Percentiles rank a stretch among this genome's conserved stretches.
Conservation (phyloP, 2,797 vertebrate genomes). For the Gymnodraco acuticeps region DNA sequence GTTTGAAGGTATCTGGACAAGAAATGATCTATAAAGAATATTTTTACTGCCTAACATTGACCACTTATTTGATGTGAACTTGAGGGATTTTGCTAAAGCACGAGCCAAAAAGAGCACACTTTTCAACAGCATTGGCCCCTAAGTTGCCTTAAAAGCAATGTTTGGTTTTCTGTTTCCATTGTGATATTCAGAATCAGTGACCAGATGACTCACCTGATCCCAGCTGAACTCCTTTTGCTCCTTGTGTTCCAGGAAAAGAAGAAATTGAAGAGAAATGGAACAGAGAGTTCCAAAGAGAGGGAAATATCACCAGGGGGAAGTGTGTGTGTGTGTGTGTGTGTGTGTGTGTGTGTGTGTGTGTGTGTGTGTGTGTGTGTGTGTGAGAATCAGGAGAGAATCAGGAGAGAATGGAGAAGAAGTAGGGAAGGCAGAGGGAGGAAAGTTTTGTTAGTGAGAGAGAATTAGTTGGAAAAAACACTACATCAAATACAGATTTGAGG, state of each 20-base stretch:
- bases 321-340: neutral
- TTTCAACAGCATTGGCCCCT: neutral
- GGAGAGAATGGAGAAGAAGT: conserved; percentile 46
- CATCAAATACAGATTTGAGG: conserved; percentile 75
- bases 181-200: neutral
- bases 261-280: conserved; percentile 56
- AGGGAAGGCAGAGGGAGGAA: conserved; percentile 70
- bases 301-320: conserved; percentile 46
- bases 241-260: conserved; percentile 64
- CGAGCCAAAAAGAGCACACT: neutral
- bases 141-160: neutral
- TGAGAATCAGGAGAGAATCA: conserved; percentile 40
- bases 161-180: neutral
- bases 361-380: neutral
- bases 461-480: conserved; percentile 78
- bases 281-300: conserved; percentile 57
- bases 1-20: too few species aligned
- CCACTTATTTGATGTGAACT: too few species aligned
- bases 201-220: conserved; percentile 80
- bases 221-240: conserved; percentile 87
- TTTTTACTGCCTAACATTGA: too few species aligned
- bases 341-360: conserved; percentile 8
- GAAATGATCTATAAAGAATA: too few species aligned
- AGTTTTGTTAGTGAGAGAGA: conserved; percentile 81
- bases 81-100: too few species aligned